Evolutionary conservation across 1,140 invertebrate genomes (phyloP), one percentile per base, ranked within the genome.

Genomic region (Diploscapter pachys): DNA sequence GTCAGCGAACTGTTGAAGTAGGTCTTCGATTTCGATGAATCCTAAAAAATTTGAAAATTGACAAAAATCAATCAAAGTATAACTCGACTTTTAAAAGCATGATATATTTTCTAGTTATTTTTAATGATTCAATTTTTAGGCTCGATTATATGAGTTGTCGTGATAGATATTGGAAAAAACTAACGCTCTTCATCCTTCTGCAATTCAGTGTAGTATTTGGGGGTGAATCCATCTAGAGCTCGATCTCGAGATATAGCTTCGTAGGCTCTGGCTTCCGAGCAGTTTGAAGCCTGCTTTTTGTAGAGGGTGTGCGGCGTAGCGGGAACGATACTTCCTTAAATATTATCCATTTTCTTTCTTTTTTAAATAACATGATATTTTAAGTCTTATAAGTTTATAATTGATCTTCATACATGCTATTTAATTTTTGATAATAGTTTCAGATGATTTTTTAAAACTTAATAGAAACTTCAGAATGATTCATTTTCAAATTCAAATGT

Each of bases 301-400:
- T 94, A 95, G 50, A 96, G 92, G 4, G 93, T 95, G 55, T 93
- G 93, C 3, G 93, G 93, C 0, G 93, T 92, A 3, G 94, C 94
- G 5, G 93, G 93, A 8, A 94, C 93, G 87, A 97, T 91, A 74
- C 92, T 93, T 63, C 94, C 93, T 71, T 91, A 91, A 81, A 83
- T 53, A 75, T 51, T 62, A 53, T 72, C 55, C 48, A 50, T 52
- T 31, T n/a, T 67, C 52, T 59, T 59, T 59, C 1, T 11, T 59
- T 9, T n/a, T 59, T 59, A 8, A 59, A 31, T 1, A 31, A 31
- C 31, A 31, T 31, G 31, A 31, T 31, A 31, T 31, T 31, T 31
- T 31, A 31, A 31, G 31, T 31, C 31, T 1, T 31, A 31, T 31
- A 31, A 31, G 31, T 31, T 31, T 31, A 31, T 31, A 0, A 31